Evolutionary conservation across 2,797 vertebrate genomes (phyloP).

Genomic region (Clarias pachynema): DNA sequence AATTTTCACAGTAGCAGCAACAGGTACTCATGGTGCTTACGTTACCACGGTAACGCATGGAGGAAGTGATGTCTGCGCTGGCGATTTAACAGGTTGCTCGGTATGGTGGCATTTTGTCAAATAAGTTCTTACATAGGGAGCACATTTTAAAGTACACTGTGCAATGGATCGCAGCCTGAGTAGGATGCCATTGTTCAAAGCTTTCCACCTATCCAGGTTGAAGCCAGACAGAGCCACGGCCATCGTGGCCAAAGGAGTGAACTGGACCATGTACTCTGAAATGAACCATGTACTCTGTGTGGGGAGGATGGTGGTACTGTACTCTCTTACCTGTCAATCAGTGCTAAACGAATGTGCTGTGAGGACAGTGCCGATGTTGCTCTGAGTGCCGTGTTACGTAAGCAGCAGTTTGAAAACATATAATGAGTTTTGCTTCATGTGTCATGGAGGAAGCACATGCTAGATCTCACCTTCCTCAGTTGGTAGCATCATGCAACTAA

Average conservation of each 20-base stretch:
- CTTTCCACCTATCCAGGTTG: not conserved
- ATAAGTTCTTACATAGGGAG: too few relatives aligned
- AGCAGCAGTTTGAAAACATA: not conserved
- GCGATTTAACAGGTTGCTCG: too few relatives aligned
- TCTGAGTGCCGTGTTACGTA: not conserved
- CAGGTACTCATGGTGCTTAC: too few relatives aligned
- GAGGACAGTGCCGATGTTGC: not conserved
- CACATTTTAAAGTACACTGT: too few relatives aligned
- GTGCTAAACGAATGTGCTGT: not conserved
- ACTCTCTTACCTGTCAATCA: not conserved
- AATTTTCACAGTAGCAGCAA: too few relatives aligned
- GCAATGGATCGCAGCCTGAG: too few relatives aligned
- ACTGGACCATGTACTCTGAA: not conserved
- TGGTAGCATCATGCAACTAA: not conserved
- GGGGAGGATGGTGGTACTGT: not conserved
- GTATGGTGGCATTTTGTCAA: too few relatives aligned
- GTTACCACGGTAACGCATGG: too few relatives aligned
- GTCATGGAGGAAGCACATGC: not conserved
- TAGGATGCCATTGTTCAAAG: not conserved
- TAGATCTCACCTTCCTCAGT: not conserved
- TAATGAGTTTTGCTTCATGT: not conserved
- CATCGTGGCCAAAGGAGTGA: not conserved
- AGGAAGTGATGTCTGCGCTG: too few relatives aligned
- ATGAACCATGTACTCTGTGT: not conserved
- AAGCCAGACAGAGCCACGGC: not conserved